Percentiles rank a stretch among this genome's conserved stretches.
These are phyloP conservation scores for Vidua chalybeata DNA, from an alignment of 2,113 vertebrate genomes.

Conservation along the genomic window DNA sequence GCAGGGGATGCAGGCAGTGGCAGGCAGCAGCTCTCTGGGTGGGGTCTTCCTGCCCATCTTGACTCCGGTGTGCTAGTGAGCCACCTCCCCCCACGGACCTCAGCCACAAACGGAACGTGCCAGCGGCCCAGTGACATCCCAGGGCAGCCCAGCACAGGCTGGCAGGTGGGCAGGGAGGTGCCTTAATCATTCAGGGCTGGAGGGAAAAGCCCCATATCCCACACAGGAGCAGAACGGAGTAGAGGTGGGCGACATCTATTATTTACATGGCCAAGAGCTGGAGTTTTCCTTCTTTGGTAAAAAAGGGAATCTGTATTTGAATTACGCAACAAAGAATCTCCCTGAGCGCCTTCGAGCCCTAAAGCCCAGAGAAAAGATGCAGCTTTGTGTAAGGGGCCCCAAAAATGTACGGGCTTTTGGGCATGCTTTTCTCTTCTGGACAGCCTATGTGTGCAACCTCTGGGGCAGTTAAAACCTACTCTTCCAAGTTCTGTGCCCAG, in stretches of 20 bases:
- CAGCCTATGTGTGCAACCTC: background rate
- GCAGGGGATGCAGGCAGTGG: background rate
- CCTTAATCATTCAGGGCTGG: background rate
- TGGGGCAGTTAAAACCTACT: background rate
- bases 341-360: background rate
- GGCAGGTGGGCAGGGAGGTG: background rate
- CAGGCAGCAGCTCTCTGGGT: background rate
- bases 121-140: background rate
- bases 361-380: background rate
- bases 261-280: conserved; percentile 28
- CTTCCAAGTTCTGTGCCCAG: background rate
- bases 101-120: background rate
- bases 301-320: conserved; percentile 40
- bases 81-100: background rate
- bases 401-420: background rate
- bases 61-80: accelerated
- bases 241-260: conserved; percentile 14
- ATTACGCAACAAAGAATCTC: background rate
- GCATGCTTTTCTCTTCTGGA: background rate
- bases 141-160: background rate
- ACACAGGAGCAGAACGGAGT: background rate
- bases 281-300: conserved; percentile 73
- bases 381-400: background rate
- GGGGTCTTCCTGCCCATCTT: background rate
- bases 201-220: background rate